Evolutionary conservation across 2,888 invertebrate genomes (phyloP).

Genomic region (Ornithoptera alexandrae): DNA sequence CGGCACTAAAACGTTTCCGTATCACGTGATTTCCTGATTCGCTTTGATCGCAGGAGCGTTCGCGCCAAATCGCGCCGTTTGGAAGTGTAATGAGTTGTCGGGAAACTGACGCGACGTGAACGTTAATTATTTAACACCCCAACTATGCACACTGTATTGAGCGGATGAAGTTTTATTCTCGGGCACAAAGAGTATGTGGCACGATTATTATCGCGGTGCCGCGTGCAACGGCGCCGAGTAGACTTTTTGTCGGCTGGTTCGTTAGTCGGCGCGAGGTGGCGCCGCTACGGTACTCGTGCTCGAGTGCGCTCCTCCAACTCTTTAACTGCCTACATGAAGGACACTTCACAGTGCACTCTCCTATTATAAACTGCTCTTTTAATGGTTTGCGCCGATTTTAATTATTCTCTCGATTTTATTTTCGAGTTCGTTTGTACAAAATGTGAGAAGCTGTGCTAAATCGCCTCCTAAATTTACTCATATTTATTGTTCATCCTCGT

Average conservation of each 20-base stretch:
- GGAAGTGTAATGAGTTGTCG: slow-evolving; percentile 25
- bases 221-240: slow-evolving; percentile 42
- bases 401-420: slow-evolving; percentile 68
- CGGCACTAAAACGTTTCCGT: slow-evolving; percentile 37
- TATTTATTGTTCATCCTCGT: background rate
- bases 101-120: slow-evolving; percentile 30
- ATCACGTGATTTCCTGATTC: slow-evolving; percentile 34
- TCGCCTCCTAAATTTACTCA: slow-evolving; percentile 13
- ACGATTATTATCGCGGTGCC: slow-evolving; percentile 40
- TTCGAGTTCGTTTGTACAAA: slow-evolving; percentile 43
- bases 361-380: slow-evolving; percentile 79
- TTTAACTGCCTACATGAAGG: slow-evolving; percentile 80
- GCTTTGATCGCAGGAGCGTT: slow-evolving; percentile 28
- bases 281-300: slow-evolving; percentile 73
- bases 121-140: slow-evolving; percentile 35
- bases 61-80: slow-evolving; percentile 18
- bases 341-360: slow-evolving; percentile 73
- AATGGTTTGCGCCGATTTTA: slow-evolving; percentile 76
- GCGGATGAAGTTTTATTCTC: slow-evolving; percentile 46
- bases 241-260: slow-evolving; percentile 73
- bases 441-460: slow-evolving; percentile 32
- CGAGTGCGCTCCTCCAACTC: slow-evolving; percentile 76
- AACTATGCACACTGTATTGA: slow-evolving; percentile 44
- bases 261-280: slow-evolving; percentile 73
- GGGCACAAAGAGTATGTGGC: slow-evolving; percentile 48